phyloP scores from a whole-genome alignment of 2,797 vertebrate genomes.

The Rallus crepitans region DNA sequence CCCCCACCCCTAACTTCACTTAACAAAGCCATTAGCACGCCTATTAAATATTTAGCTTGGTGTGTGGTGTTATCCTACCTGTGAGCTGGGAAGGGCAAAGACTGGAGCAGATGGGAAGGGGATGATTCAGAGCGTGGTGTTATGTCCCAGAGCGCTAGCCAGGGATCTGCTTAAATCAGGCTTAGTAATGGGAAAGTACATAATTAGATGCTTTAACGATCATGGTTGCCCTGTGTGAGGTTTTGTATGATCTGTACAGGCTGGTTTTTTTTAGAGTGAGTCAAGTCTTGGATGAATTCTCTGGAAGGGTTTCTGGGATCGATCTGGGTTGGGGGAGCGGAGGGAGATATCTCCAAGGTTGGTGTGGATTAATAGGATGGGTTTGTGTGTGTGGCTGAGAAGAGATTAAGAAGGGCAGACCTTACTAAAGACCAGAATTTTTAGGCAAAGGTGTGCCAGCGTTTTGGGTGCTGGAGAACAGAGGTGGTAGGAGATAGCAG shows the following conservation, averaged over 20 bases:
- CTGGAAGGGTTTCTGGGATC: not conserved
- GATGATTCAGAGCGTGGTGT: conserved; percentile 34
- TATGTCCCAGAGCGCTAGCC: not conserved
- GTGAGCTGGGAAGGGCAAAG: not conserved
- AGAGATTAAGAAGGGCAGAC: not conserved
- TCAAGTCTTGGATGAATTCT: not conserved
- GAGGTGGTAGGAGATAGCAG: not conserved
- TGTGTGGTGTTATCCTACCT: conserved; percentile 33
- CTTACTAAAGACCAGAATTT: not conserved
- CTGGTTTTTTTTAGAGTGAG: not conserved
- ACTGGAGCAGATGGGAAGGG: conserved; percentile 28
- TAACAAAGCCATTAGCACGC: conserved; percentile 46
- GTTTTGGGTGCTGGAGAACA: too few species aligned
- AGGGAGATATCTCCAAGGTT: not conserved
- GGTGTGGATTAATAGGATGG: not conserved
- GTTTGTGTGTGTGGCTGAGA: not conserved
- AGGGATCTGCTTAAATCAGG: conserved; percentile 43
- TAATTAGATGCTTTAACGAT: conserved; percentile 23
- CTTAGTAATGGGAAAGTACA: conserved; percentile 1
- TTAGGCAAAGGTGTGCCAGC: not conserved
- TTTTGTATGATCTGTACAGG: not conserved
- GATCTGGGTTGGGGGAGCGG: not conserved
- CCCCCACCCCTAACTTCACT: not conserved
- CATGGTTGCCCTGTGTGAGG: not conserved
- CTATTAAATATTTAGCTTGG: conserved; percentile 63